Conservation (phyloP, 2,113 vertebrate genomes). For the Syrmaticus mikado region DNA sequence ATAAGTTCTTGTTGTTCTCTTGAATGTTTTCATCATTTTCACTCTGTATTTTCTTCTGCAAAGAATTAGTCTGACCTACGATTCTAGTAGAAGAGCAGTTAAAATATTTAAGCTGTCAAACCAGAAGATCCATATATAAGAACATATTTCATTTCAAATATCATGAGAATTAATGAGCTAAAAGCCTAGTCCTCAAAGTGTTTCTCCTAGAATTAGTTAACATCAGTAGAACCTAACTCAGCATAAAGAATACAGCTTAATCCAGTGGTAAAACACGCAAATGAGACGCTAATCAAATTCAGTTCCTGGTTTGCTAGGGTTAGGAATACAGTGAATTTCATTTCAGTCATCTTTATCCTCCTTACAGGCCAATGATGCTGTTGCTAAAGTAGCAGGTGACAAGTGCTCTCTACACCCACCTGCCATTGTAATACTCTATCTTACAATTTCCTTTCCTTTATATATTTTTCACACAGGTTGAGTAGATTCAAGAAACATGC, state of each 20-base stretch:
- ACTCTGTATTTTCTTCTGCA: not conserved
- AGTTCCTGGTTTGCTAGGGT: not conserved
- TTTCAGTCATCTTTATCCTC: not conserved
- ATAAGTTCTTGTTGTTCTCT: not conserved
- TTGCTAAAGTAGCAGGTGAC: not conserved
- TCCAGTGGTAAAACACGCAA: not conserved
- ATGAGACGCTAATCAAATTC: not conserved
- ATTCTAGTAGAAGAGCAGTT: not conserved
- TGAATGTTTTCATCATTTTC: not conserved
- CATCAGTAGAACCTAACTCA: not conserved
- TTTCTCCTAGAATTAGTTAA: not conserved
- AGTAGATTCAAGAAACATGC: not conserved
- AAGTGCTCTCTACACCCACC: not conserved
- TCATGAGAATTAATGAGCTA: not conserved
- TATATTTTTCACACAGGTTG: not conserved
- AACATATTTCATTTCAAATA: not conserved
- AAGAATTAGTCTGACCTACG: not conserved
- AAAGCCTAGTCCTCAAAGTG: not conserved
- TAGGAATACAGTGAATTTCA: not conserved
- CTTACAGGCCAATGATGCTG: not conserved
- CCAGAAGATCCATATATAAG: not conserved
- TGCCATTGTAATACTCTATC: not conserved
- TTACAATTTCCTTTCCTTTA: not conserved
- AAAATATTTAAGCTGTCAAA: not conserved
- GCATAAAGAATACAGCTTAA: not conserved